A percentile compares a stretch with the other conserved stretches of the same genome.
phyloP scores from a whole-genome alignment of 2,113 vertebrate species.

The Callaeas wilsoni region DNA sequence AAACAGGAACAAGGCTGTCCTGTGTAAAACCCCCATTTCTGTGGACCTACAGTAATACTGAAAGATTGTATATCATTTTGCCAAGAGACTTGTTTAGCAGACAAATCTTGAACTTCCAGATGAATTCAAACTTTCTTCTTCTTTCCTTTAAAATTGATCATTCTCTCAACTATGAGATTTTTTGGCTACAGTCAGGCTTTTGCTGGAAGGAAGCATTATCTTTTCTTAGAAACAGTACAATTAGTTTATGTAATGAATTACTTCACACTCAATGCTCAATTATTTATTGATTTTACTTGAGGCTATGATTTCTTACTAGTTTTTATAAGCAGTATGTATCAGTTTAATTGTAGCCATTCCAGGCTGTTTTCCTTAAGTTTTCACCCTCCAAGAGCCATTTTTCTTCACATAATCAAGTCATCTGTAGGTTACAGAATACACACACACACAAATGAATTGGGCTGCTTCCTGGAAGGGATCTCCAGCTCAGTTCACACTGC shows the following conservation, averaged over 20 bases:
- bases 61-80: background rate
- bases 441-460: background rate
- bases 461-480: background rate
- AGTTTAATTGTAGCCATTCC: background rate
- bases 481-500: background rate
- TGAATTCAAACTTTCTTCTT: background rate
- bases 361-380: background rate
- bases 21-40: background rate
- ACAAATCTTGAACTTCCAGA: background rate
- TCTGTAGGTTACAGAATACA: background rate
- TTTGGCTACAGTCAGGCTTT: background rate
- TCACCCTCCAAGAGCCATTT: background rate
- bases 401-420: background rate
- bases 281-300: background rate
- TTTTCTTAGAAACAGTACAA: background rate
- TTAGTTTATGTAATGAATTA: background rate
- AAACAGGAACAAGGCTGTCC: background rate
- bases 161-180: background rate
- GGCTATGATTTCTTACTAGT: background rate
- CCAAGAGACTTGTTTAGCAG: background rate
- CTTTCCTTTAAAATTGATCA: background rate
- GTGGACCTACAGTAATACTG: background rate
- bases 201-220: background rate
- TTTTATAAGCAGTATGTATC: background rate
- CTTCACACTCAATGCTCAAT: background rate